A percentile compares a stretch with the other conserved stretches of the same genome.
Conservation (phyloP, 2,888 invertebrate species). For the Scaptomyza polygonia region DNA sequence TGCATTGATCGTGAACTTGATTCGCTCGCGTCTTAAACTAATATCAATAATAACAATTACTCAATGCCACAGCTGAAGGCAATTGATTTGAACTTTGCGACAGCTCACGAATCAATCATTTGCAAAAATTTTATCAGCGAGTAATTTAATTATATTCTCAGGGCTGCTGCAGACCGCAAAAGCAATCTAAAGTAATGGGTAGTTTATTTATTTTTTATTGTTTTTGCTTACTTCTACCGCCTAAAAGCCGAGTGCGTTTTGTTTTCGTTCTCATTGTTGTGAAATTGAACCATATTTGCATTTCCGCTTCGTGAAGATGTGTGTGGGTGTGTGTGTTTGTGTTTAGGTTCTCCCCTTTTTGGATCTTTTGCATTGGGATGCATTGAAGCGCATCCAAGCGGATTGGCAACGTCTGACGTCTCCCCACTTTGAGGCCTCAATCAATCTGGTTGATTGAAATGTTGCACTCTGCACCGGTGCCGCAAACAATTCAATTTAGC, state of each 20-base stretch:
- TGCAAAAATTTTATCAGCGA: slow-evolving; percentile 13
- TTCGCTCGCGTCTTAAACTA: not conserved
- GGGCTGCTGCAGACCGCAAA: slow-evolving; percentile 32
- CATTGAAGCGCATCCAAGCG: slow-evolving; percentile 53
- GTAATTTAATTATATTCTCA: slow-evolving; percentile 46
- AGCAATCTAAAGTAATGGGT: slow-evolving; percentile 5
- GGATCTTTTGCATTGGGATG: slow-evolving; percentile 11
- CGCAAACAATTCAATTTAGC: slow-evolving; percentile 68
- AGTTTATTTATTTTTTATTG: not conserved
- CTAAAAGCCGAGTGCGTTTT: slow-evolving; percentile 14
- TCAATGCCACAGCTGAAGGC: slow-evolving; percentile 29
- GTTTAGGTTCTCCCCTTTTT: not conserved
- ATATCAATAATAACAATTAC: not conserved
- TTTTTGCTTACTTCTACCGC: not conserved
- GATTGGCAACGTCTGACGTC: slow-evolving; percentile 16
- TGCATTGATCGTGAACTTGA: slow-evolving; percentile 20
- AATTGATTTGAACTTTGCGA: slow-evolving; percentile 47
- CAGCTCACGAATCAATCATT: slow-evolving; percentile 50
- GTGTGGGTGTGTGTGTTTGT: not conserved
- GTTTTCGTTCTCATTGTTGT: slow-evolving; percentile 3
- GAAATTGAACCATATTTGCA: slow-evolving; percentile 33
- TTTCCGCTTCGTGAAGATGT: slow-evolving; percentile 5
- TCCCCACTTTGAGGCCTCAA: slow-evolving; percentile 21
- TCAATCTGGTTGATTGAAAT: slow-evolving; percentile 61
- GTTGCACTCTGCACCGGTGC: slow-evolving; percentile 35